A percentile compares a stretch with the other conserved stretches of the same genome.
Conservation (phyloP, 1,140 invertebrate species). For the Notospermus geniculatus region DNA sequence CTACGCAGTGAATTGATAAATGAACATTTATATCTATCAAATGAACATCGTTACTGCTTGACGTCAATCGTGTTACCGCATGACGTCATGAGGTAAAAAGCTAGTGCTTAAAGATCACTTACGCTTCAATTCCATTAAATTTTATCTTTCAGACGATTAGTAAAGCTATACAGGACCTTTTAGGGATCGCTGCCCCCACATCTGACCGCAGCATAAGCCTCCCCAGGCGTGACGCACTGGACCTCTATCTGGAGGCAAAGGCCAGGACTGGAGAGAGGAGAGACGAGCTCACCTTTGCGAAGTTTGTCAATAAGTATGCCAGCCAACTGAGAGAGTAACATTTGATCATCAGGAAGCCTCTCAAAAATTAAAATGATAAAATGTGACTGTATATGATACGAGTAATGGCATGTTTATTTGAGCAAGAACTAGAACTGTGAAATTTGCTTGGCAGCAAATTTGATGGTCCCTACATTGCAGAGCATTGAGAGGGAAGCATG, state of each 20-base stretch:
- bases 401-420: too few species aligned
- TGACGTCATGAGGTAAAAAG: background rate
- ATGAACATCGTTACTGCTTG: too few species aligned
- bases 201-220: background rate
- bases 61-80: background rate
- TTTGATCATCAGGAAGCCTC: too few species aligned
- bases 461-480: too few species aligned
- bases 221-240: background rate
- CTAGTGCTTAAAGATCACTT: background rate
- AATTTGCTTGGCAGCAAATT: too few species aligned
- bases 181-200: background rate
- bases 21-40: too few species aligned
- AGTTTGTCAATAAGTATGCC: background rate
- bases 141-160: background rate
- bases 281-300: background rate
- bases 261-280: background rate
- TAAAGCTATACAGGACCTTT: background rate
- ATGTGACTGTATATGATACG: too few species aligned
- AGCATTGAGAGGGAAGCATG: too few species aligned
- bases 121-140: background rate
- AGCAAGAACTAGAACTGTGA: too few species aligned
- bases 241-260: conserved; percentile 7
- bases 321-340: background rate
- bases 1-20: too few species aligned
- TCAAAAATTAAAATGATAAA: too few species aligned